A percentile compares a stretch with the other conserved stretches of the same genome.
These are phyloP conservation scores for Paramuricea clavata DNA, from an alignment of 92 coral and sea anemone species.

Conservation along the genomic window DNA sequence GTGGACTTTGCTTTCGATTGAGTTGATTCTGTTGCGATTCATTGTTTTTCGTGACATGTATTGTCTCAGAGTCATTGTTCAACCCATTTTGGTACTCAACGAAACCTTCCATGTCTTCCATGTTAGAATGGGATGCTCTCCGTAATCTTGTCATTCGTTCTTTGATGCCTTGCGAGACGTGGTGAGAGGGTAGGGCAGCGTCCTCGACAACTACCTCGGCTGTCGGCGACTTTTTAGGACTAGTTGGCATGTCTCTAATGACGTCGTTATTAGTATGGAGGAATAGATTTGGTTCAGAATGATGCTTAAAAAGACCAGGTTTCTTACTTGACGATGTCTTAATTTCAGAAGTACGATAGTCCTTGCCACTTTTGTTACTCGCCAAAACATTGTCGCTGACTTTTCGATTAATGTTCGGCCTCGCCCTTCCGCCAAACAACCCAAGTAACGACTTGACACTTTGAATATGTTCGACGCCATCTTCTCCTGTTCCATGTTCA, in stretches of 20 bases:
- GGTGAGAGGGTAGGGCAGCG: constrained; percentile 14
- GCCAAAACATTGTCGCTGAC: background rate
- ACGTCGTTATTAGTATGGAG: background rate
- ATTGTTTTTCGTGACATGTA: background rate
- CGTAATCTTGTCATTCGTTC: constrained; percentile 29
- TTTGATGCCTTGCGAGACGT: constrained; percentile 34
- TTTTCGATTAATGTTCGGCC: background rate
- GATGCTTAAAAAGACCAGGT: constrained; percentile 17
- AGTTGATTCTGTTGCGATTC: background rate
- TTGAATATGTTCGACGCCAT: constrained; percentile 32
- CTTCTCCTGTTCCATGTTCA: background rate
- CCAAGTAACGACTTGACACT: constrained; percentile 45
- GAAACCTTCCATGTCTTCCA: constrained; percentile 9
- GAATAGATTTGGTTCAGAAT: constrained; percentile 6
- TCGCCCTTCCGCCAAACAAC: constrained; percentile 37
- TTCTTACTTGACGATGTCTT: background rate
- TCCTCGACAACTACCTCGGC: background rate
- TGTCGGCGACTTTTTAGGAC: background rate
- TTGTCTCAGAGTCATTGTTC: background rate
- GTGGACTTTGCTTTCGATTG: background rate
- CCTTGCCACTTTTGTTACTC: background rate
- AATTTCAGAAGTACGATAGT: background rate
- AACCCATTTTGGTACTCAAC: background rate
- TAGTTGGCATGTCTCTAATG: background rate
- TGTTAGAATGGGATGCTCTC: constrained; percentile 6